Evolutionary conservation across 2,113 vertebrate species (phyloP), one percentile per base, ranked within the genome.

Genomic region (Diphyllodes magnificus): DNA sequence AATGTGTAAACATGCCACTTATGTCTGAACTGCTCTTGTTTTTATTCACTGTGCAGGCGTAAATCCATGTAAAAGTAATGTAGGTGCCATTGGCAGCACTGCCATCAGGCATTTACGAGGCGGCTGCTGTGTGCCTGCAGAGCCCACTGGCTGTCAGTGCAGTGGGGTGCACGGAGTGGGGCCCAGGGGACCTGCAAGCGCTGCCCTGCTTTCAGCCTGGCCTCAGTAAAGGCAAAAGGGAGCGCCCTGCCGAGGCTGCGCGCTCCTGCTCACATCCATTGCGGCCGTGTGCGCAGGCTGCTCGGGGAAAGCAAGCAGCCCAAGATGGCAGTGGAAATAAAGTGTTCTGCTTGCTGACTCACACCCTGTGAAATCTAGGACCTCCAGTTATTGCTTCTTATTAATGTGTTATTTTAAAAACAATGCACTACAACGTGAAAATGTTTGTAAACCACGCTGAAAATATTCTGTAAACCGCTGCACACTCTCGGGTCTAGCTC

Each of bases 81-180:
- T 45, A 22, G 0, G 15, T 65, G 51, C 44, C 19, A 16, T 27
- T 35, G 80, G 27, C 65, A 63, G 56, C 0, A 1, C 40, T 49
- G 53, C 54, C 49, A 61, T 79, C 45, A 54, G 28, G 57, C 37
- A 50, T 59, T 63, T 18, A 9, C 0, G 2, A 15, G 45, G 28
- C 25, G 40, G 50, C 45, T 68, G 68, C 64, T 64, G 42, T 19
- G 66, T 59, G 60, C 7, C 40, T 27, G 44, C 53, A n/a, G 30
- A 56, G 64, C 73, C 42, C 45, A 15, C 35, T 11, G 72, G 12
- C 24, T 59, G 35, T 10, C 59, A 53, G 59, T 12, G 51, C 57
- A 57, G 23, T 6, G 31, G 45, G 44, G 22, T 20, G n/a, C 5
- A 11, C 3, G 13, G n/a, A 59, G 60, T 1, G 1, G 45, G n/a